Base-by-base conservation (phyloP, 2,797 vertebrate genomes). In the Gallinago nigripennis region DNA sequence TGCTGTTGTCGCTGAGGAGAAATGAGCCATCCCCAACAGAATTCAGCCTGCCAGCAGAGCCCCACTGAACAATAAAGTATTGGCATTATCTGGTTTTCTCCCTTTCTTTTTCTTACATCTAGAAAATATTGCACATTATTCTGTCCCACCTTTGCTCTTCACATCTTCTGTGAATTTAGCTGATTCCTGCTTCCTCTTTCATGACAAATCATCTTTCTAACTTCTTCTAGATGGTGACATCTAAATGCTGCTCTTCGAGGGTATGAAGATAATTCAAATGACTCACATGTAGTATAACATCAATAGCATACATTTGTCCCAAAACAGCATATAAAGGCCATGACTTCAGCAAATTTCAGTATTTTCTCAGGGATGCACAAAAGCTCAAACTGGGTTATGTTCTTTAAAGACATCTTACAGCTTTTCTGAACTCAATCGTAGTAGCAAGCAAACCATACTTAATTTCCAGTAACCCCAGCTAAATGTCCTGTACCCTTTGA, bases 21-120 rank as follows among this genome's bases (percentile, higher is more conserved):
- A 94, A 90, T 73, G 80, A 94, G 37, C 92, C 64, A 58, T 90
- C 56, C 76, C 37, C 80, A 86, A 9, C 48, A 92, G 76, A 91
- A 88, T 70, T 84, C 58, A 64, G 27, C 58, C 81, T 94, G 73
- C 80, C 85, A 92, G 24, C 41, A 51, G 45, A 82, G 43, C 23
- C 43, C 37, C 20, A 12, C 20, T 60, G 82, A 83, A 86, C 25
- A 84, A 41, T 65, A 54, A 76, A 45, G 9, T n/a, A 50, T 45
- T 61, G 57, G 17, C 53, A 35, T 69, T 35, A 41, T 63, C 25
- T 84, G 43, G 61, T 90, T 64, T 90, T 57, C 63, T 88, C 51
- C 19, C 43, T 48, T 79, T 68, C 51, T 68, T 46, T 11, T 6
- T 8, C 9, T 41, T 81, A 30, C 15, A 39, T 80, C 73, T 79